Evolutionary conservation across 2,888 invertebrate genomes (phyloP).

Genomic region (Zelleria hepariella): DNA sequence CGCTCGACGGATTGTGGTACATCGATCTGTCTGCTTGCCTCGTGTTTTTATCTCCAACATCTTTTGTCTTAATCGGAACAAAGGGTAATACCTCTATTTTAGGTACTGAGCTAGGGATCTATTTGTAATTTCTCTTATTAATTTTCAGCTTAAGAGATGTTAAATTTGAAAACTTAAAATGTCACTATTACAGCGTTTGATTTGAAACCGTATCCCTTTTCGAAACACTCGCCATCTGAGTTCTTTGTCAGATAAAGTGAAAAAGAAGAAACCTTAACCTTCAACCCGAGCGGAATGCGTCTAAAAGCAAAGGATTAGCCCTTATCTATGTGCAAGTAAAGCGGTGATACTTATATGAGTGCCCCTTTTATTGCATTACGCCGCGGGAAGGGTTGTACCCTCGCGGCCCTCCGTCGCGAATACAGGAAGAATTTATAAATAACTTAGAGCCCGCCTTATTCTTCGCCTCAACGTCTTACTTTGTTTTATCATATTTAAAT

Average conservation of each 20-base stretch:
- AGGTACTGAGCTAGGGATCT: too few species aligned
- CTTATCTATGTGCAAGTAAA: constrained; percentile 59
- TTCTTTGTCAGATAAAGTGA: too few species aligned
- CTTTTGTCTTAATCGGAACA: background rate
- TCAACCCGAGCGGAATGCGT: constrained; percentile 32
- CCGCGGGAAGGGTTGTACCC: constrained; percentile 51
- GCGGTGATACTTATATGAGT: constrained; percentile 69
- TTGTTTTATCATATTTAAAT: constrained; percentile 73
- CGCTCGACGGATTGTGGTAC: constrained; percentile 51
- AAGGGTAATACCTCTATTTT: too few species aligned
- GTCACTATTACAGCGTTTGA: too few species aligned
- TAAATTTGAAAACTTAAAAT: too few species aligned
- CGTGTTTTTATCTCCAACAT: constrained; percentile 4
- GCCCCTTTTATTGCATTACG: constrained; percentile 70
- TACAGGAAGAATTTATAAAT: constrained; percentile 67
- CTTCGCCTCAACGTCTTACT: constrained; percentile 57
- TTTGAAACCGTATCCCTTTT: too few species aligned
- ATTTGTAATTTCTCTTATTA: too few species aligned
- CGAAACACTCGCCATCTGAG: too few species aligned
- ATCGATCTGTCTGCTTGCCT: constrained; percentile 33
- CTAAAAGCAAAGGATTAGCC: constrained; percentile 57
- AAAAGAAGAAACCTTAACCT: constrained; percentile 19
- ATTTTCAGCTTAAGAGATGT: too few species aligned
- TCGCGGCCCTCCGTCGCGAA: constrained; percentile 30
- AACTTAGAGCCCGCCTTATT: constrained; percentile 66